These are phyloP conservation scores for Araneus ventricosus DNA, from an alignment of 1,140 invertebrate genomes.

Conservation along the genomic window DNA sequence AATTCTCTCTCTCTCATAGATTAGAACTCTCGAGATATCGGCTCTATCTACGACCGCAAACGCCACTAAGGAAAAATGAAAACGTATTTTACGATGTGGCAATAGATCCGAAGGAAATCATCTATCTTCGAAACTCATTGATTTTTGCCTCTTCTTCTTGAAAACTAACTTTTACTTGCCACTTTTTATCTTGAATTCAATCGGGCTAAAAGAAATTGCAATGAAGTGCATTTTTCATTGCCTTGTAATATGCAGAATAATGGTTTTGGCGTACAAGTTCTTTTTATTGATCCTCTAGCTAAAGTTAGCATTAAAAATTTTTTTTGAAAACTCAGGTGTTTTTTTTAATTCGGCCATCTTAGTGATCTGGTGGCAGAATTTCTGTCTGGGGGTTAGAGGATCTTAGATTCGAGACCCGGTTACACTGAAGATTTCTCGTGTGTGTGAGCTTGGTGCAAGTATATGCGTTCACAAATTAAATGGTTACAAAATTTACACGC, in stretches of 20 bases:
- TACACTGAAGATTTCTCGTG: neutral
- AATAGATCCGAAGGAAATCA: constrained; percentile 50
- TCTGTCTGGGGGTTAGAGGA: neutral
- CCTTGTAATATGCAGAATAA: neutral
- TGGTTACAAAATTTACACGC: no score
- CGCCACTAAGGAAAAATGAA: constrained; percentile 19
- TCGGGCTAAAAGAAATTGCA: neutral
- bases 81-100: constrained; percentile 61
- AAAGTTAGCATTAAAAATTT: no score
- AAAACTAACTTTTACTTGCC: constrained; percentile 46
- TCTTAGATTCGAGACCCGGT: neutral
- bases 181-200: neutral
- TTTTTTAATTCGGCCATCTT: no score
- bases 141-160: neutral
- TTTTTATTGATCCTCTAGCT: neutral
- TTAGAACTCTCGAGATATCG: constrained; percentile 52
- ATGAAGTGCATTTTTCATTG: constrained; percentile 1
- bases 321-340: no score
- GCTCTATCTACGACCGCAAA: constrained; percentile 32
- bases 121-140: constrained; percentile 45
- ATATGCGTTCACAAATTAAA: no score
- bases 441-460: neutral
- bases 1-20: constrained; percentile 36
- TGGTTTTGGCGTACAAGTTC: neutral
- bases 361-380: no score